Conservation (phyloP, 1,140 invertebrate genomes). For the Latrodectus geometricus region DNA sequence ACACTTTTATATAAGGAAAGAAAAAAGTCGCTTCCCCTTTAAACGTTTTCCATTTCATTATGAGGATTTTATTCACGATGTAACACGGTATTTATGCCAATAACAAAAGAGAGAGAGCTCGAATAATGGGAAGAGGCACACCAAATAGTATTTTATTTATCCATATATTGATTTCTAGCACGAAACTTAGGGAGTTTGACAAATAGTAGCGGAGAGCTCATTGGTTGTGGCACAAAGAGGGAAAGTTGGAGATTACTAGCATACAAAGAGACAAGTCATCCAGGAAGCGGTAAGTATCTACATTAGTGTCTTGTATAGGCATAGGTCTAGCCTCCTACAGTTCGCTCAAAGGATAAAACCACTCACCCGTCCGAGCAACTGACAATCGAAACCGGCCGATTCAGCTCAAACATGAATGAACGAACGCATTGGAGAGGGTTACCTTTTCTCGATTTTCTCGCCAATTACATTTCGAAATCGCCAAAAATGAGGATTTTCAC, state of each 20-base stretch:
- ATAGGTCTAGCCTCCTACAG: conserved; percentile 17
- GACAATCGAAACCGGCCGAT: conserved; percentile 40
- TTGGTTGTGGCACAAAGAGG: conserved; percentile 30
- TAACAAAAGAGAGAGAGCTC: conserved; percentile 9
- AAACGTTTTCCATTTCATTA: conserved; percentile 50
- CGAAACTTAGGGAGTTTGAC: conserved; percentile 33
- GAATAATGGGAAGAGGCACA: background rate
- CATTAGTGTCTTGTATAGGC: conserved; percentile 13
- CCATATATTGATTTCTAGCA: conserved; percentile 53
- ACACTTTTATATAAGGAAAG: background rate
- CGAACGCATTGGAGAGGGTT: conserved; percentile 11
- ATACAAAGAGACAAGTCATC: conserved; percentile 51
- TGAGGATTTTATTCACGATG: conserved; percentile 20
- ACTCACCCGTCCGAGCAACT: conserved; percentile 43
- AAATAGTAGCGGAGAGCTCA: conserved; percentile 43
- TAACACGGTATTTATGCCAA: conserved; percentile 36
- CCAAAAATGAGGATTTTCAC: no score
- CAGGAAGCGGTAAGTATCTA: conserved; percentile 54
- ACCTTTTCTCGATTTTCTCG: conserved; percentile 1
- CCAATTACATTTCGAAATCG: background rate
- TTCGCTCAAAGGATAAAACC: conserved; percentile 43
- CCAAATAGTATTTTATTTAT: conserved; percentile 42
- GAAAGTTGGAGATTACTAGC: conserved; percentile 16
- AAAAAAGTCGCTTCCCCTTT: conserved; percentile 18
- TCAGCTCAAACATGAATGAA: conserved; percentile 32